Base-by-base conservation (phyloP, 2,113 vertebrate species). In the Loxodonta africana region DNA sequence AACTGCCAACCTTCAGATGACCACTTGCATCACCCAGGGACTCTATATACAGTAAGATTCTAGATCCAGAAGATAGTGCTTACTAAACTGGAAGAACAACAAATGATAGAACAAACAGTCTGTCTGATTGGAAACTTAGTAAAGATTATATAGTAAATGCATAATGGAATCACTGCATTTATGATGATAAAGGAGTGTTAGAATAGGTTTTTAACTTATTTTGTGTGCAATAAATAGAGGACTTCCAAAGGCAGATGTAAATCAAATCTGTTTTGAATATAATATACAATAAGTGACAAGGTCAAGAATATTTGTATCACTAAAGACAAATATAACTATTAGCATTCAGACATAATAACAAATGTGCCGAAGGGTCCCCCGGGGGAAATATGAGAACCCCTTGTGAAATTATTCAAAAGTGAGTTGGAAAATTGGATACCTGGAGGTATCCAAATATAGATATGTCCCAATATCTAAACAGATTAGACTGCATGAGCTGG, bases 141-240 rank as follows among this genome's bases (percentile, higher is more conserved):
- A 74, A 82, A 76, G 4, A 1, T 6, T 2, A 25, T n/a, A 94
- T 65, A 88, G 9, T 30, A 71, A 92, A 41, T 73, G 0, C 3
- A 63, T 88, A 62, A 71, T 65, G 21, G 80, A 92, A 74, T 92
- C n/a, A 84, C 0, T 82, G 7, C 1, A 46, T 69, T 67, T 90
- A 60, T 83, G 14, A 69, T 57, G 74, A 89, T 86, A 93, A 63
- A 90, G 20, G 21, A 94, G n/a, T 81, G 30, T 12, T 86, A 96
- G 67, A 89, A 48, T 89, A 94, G 37, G 86, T 78, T 93, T 57
- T 77, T 41, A 91, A 71, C 2, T 92, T 80, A 71, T 78, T 91
- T 95, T 95, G 37, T 87, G 53, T 81, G 2, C 60, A 94, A 83
- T 95, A 87, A 77, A 91, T 51, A 96, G 46, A 97, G 26, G 23